phyloP scores from a whole-genome alignment of 2,797 vertebrate genomes.

The Bryconaethiops microstoma region DNA sequence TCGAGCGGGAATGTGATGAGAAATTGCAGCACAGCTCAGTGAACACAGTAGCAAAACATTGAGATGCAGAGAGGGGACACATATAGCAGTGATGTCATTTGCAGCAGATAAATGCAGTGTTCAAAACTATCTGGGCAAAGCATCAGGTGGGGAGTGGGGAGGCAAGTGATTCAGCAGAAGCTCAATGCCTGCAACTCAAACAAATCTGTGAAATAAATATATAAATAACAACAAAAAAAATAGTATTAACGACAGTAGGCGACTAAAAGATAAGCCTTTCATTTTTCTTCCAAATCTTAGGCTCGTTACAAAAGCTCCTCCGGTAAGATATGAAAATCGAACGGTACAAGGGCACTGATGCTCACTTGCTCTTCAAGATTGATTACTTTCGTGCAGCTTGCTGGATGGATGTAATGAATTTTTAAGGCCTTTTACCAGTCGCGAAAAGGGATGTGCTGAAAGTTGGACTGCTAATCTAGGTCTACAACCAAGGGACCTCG shows the following conservation, averaged over 20 bases:
- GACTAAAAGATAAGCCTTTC: conserved; percentile 24
- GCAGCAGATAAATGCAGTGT: conserved; percentile 16
- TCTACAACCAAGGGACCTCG: conserved; percentile 20
- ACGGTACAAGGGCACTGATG: not conserved
- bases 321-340: conserved; percentile 10
- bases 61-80: conserved; percentile 6
- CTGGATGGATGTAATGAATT: conserved; percentile 43
- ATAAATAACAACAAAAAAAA: not conserved
- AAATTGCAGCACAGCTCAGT: conserved; percentile 24
- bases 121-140: conserved; percentile 15
- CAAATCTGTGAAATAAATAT: conserved; percentile 12
- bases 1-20: conserved; percentile 16
- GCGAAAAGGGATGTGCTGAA: conserved; percentile 6
- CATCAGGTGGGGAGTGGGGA: not conserved
- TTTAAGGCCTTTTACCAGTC: conserved; percentile 26
- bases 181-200: not conserved
- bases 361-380: conserved; percentile 32
- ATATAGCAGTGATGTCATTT: conserved; percentile 2
- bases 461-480: conserved; percentile 33
- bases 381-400: conserved; percentile 25
- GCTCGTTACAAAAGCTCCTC: not conserved
- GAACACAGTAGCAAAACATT: conserved; percentile 11
- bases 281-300: not conserved
- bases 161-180: not conserved
- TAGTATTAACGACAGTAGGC: not conserved